Base-by-base conservation (phyloP, 2,888 invertebrate genomes). In the Dryobotodes eremita region DNA sequence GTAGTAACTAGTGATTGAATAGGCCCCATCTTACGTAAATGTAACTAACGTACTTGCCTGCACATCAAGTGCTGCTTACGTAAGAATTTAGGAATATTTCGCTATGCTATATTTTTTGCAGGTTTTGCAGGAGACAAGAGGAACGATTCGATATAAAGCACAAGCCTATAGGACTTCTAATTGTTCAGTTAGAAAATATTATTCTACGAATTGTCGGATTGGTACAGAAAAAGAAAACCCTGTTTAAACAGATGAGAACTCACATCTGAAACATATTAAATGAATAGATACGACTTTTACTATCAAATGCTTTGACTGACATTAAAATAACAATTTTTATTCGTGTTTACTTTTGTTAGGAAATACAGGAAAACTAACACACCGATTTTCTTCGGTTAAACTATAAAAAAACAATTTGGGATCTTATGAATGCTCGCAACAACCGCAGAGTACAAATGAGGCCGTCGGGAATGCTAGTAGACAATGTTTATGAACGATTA, bases 21-120 rank as follows among this genome's bases (percentile, higher is more conserved):
- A 94, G 94, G 92, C 92, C 91, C 91, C 93, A 92, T 92, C 95
- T 96, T 96, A 95, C 95, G 95, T 95, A 96, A 96, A 94, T 93
- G 89, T 93, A 94, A 91, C 93, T 93, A 94, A 91, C 93, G 92
- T 93, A 95, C 95, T 92, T 91, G 91, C 92, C 88, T 92, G 93
- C 95, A 94, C 93, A 93, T 92, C 91, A 93, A 92, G 92, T 91
- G 86, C 83, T 86, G 77, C 88, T 95, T 95, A 92, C 90, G 89
- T 93, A 95, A 95, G 88, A 80, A 89, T 90, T 90, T 89, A 91
- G 89, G 88, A 90, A 84, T 91, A 92, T 90, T 90, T 90, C 89
- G 82, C 79, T 86, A 86, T 87, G 87, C 70, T 76, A 76, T 78
- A 73, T 76, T 82, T 80, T 72, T 77, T 57, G 59, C 31, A 79